Evolutionary conservation across 1,140 invertebrate genomes (phyloP).

Genomic region (Temnothorax longispinosus): DNA sequence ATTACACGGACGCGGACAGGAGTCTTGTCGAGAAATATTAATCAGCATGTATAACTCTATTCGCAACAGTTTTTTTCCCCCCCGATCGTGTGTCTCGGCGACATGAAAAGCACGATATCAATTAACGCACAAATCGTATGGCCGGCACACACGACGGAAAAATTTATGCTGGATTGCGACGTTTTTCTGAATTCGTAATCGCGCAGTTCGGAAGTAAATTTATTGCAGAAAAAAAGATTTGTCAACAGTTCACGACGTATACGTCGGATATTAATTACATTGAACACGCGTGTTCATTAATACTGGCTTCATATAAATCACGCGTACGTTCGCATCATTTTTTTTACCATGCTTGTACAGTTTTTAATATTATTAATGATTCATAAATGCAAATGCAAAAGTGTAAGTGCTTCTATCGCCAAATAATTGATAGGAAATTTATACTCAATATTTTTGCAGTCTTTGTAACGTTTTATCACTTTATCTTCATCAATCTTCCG

Average conservation of each 20-base stretch:
- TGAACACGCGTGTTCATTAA: background rate
- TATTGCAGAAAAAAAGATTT: background rate
- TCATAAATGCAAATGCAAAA: slow-evolving; percentile 12
- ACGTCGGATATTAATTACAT: slow-evolving; percentile 9
- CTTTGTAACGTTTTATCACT: background rate
- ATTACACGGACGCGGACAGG: background rate
- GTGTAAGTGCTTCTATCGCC: background rate
- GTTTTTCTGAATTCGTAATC: slow-evolving; percentile 13
- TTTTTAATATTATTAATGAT: slow-evolving; percentile 16
- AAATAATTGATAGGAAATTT: background rate
- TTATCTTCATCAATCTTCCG: background rate
- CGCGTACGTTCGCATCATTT: background rate
- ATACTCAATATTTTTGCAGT: background rate
- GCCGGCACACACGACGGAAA: background rate
- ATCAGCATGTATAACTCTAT: slow-evolving; percentile 7
- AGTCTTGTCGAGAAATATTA: slow-evolving; percentile 14
- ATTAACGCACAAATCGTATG: background rate
- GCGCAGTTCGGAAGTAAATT: background rate
- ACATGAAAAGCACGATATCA: slow-evolving; percentile 1
- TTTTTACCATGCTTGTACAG: background rate
- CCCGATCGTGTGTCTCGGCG: background rate
- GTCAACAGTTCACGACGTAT: background rate
- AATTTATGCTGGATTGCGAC: background rate
- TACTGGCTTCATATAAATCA: background rate
- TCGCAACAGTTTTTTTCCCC: background rate